Base-by-base conservation (phyloP, 2,797 vertebrate species). In the Amazonetta brasiliensis region DNA sequence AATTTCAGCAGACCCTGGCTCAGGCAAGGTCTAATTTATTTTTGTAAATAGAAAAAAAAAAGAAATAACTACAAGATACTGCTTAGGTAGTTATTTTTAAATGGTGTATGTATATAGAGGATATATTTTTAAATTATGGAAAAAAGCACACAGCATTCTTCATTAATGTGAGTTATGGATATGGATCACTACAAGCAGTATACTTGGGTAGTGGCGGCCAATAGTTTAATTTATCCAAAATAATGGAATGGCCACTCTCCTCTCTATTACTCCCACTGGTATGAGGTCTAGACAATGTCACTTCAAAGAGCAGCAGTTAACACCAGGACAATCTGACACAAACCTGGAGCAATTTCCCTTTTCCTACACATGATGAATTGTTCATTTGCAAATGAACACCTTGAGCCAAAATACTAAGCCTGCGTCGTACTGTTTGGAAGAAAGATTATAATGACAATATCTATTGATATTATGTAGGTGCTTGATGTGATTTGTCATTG, bases 351-450 rank as follows among this genome's bases (percentile, higher is more conserved):
- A 50, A 26, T 90, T 96, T 96, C 79, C 46, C 30, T 87, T 92
- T 92, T 68, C 75, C 43, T 58, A 67, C 85, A 35, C 48, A 88
- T 63, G 89, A 97, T 86, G 44, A 94, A 95, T 94, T 94, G 77
- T 66, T 97, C 90, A 96, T 97, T 97, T 97, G 55, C 67, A 96
- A 91, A 33, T 93, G 72, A 97, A 72, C 93, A 83, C 84, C 83
- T 92, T 90, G 87, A 97, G 96, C 76, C 92, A 94, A 84, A 97
- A 50, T 37, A 84, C 37, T 81, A 96, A 73, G 41, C n/a, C 62
- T 74, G 52, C 3, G 43, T 91, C 92, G 87, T 78, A 73, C 48
- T 87, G 43, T 79, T 94, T 69, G 39, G 78, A 94, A 88, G 88
- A 94, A 89, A 75, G 68, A 86, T 81, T 83, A 35, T 67, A 84